Percentiles rank a stretch among this genome's conserved stretches.
phyloP scores from a whole-genome alignment of 2,888 invertebrate genomes.

The Iphiclides podalirius region DNA sequence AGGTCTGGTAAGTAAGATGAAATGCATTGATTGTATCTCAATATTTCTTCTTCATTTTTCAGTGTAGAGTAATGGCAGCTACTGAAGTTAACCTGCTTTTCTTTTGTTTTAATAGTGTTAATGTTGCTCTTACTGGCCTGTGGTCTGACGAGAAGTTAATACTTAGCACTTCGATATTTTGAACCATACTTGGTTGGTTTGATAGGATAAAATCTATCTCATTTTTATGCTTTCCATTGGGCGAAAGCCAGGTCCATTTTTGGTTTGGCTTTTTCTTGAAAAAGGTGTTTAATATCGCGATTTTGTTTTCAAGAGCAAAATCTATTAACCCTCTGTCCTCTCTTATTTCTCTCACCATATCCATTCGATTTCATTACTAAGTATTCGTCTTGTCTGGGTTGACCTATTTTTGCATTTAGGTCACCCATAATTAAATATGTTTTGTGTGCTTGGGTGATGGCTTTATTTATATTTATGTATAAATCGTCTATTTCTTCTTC shows the following conservation, averaged over 20 bases:
- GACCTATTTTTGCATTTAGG: slow-evolving; percentile 7
- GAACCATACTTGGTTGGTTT: slow-evolving; percentile 22
- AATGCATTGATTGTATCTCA: neutral
- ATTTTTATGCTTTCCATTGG: slow-evolving; percentile 24
- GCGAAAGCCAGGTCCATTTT: slow-evolving; percentile 27
- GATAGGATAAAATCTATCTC: slow-evolving; percentile 30
- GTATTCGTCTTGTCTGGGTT: neutral
- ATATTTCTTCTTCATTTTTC: too few relatives aligned
- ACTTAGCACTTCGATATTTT: slow-evolving; percentile 26
- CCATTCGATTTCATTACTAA: slow-evolving; percentile 2
- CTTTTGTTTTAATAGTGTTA: slow-evolving; percentile 12
- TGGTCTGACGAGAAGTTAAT: slow-evolving; percentile 25
- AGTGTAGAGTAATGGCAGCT: too few relatives aligned
- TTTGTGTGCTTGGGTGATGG: neutral
- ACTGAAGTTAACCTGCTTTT: slow-evolving; percentile 4
- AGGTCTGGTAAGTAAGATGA: neutral
- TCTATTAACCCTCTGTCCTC: slow-evolving; percentile 17
- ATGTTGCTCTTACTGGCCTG: slow-evolving; percentile 23
- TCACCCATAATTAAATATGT: neutral
- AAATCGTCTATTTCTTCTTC: slow-evolving; percentile 4
- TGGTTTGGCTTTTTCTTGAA: slow-evolving; percentile 23
- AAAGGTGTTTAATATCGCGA: slow-evolving; percentile 23
- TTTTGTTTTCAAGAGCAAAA: slow-evolving; percentile 25
- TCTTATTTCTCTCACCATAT: slow-evolving; percentile 22
- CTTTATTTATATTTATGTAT: neutral